Base-by-base conservation (phyloP, 1,140 invertebrate genomes). In the Parapsyche elsis region DNA sequence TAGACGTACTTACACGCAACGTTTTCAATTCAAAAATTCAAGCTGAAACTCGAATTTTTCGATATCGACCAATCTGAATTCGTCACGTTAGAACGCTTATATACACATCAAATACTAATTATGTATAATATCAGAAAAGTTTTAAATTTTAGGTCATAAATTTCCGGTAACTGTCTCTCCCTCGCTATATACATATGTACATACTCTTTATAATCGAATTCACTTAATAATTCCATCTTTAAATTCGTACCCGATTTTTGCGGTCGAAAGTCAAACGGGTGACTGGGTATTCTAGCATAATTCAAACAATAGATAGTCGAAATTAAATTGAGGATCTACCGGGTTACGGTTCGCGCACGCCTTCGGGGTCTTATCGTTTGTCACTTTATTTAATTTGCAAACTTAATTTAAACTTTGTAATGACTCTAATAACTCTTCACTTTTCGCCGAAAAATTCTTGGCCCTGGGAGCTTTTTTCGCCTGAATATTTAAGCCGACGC, bases 351-450 rank as follows among this genome's bases (percentile, higher is more conserved):
- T 38, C 0, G 14, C 16, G 57, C 21, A 24, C 0, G 10, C 67
- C 67, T 24, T 30, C 9, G 24, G 30, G 9, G 14, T 30, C 24
- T 71, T 71, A 71, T 71, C 24, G 30, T 71, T 71, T 71, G 67
- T 71, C 67, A 44, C 30, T 71, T 71, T 38, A 71, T 71, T 71
- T 71, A 71, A 71, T 71, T 71, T 44, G 67, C 24, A 71, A 71
- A 71, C 67, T 71, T 24, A 71, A 71, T 71, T 71, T 71, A 71
- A 71, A 71, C 24, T 71, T 61, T 71, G 16, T 71, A 71, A 71
- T 71, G 67, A 44, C n/a, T n/a, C n/a, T n/a, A n/a, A n/a, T n/a
- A 71, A 71, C 67, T 38, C 30, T 10, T 5, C 21, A 7, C 23
- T 5, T 61, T 61, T 19, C 57, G 57, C 7, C n/a, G n/a, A 61